A percentile compares a stretch with the other conserved stretches of the same genome.
Evolutionary conservation across 2,797 vertebrate species (phyloP).

Genomic region (Lateolabrax maculatus): DNA sequence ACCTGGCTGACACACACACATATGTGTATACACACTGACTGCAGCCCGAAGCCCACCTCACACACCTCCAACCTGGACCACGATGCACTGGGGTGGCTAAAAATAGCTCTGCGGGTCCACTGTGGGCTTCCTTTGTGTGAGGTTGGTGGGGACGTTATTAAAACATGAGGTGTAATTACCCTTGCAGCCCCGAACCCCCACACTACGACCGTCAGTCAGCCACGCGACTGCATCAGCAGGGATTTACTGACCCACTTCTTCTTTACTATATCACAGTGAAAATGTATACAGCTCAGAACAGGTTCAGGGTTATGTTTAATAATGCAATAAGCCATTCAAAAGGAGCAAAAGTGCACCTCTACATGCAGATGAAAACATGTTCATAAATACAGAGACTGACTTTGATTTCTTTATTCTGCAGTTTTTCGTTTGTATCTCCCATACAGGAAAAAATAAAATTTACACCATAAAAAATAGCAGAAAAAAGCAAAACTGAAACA

Average conservation of each 20-base stretch:
- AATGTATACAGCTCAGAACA: background rate
- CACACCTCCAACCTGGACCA: constrained; percentile 58
- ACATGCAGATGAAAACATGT: too few species aligned
- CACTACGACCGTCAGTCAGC: background rate
- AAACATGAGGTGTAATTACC: constrained; percentile 55
- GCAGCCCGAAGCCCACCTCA: constrained; percentile 38
- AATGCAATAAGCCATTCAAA: too few species aligned
- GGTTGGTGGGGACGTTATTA: constrained; percentile 59
- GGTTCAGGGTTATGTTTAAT: background rate
- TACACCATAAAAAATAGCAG: too few species aligned
- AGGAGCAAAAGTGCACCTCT: background rate
- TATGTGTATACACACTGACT: constrained; percentile 27
- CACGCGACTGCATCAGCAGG: constrained; percentile 10
- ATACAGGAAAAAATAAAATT: too few species aligned
- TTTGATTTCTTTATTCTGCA: too few species aligned
- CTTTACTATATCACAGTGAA: background rate
- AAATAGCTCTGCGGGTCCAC: constrained; percentile 71
- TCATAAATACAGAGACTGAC: too few species aligned
- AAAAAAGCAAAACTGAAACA: too few species aligned
- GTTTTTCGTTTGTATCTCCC: too few species aligned
- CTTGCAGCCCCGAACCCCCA: background rate
- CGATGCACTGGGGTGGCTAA: constrained; percentile 59
- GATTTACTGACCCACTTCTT: constrained; percentile 31
- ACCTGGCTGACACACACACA: constrained; percentile 9
- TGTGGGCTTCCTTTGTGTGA: constrained; percentile 77